Evolutionary conservation across 2,113 vertebrate species (phyloP).

Genomic region (Gymnocephalus cernua): DNA sequence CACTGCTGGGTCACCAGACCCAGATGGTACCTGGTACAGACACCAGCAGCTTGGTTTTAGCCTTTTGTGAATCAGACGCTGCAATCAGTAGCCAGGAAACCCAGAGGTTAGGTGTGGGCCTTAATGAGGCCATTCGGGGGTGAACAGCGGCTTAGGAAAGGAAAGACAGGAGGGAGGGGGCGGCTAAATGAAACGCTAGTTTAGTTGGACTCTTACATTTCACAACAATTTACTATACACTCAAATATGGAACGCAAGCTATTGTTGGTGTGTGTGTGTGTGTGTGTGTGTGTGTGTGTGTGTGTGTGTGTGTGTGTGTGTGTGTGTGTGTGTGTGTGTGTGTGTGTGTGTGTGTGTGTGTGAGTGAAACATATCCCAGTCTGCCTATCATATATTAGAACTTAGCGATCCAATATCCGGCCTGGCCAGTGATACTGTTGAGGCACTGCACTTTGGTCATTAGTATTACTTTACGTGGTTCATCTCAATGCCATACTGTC

Average conservation of each 20-base stretch:
- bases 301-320: background rate
- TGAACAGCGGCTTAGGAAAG: slow-evolving; percentile 47
- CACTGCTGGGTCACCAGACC: slow-evolving; percentile 74
- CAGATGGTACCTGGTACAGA: slow-evolving; percentile 83
- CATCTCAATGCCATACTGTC: slow-evolving; percentile 15
- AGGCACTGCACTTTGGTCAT: slow-evolving; percentile 27
- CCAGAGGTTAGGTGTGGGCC: slow-evolving; percentile 57
- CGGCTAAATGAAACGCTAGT: background rate
- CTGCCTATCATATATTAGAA: slow-evolving; percentile 47
- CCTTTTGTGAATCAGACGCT: slow-evolving; percentile 79
- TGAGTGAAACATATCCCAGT: slow-evolving; percentile 41
- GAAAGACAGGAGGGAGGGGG: slow-evolving; percentile 1
- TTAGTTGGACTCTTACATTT: slow-evolving; percentile 1
- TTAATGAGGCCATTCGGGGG: slow-evolving; percentile 54
- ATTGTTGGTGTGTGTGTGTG: background rate
- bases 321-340: background rate
- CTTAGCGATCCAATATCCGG: slow-evolving; percentile 51
- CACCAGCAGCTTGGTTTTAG: slow-evolving; percentile 73
- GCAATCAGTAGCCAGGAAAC: slow-evolving; percentile 74
- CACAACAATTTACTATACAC: background rate
- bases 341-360: background rate
- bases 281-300: background rate
- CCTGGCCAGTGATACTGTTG: slow-evolving; percentile 39
- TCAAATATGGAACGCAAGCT: background rate
- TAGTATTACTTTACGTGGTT: slow-evolving; percentile 46